A percentile compares a stretch with the other conserved stretches of the same genome.
Evolutionary conservation across 2,113 vertebrate genomes (phyloP).

Genomic region (Jacana jacana): DNA sequence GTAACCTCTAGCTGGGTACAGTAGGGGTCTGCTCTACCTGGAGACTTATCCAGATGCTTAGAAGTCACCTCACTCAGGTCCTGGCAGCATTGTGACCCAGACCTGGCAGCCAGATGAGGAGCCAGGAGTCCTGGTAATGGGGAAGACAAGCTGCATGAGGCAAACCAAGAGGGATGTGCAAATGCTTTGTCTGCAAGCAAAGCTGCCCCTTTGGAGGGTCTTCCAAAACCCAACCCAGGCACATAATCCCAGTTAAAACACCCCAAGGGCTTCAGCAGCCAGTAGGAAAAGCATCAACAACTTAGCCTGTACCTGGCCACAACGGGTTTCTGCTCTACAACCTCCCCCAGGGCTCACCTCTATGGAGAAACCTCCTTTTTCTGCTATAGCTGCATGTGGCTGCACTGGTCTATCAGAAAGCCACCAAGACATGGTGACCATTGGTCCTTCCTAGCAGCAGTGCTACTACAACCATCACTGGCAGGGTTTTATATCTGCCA

Average conservation of each 20-base stretch:
- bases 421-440: background rate
- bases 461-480: rapidly evolving
- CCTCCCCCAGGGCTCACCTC: background rate
- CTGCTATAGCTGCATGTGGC: background rate
- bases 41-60: background rate
- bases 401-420: background rate
- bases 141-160: background rate
- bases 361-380: background rate
- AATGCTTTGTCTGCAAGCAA: background rate
- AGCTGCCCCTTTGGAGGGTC: background rate
- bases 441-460: background rate
- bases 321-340: rapidly evolving
- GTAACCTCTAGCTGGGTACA: background rate
- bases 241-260: background rate
- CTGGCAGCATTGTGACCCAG: background rate
- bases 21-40: background rate
- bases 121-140: background rate
- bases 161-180: background rate
- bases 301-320: background rate
- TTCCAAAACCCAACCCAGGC: background rate
- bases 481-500: background rate
- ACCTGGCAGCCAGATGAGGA: background rate
- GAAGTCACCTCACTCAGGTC: background rate
- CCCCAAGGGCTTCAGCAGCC: background rate
- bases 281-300: background rate